Evolutionary conservation across 2,888 invertebrate genomes (phyloP).

Genomic region (Nudaria mundana): DNA sequence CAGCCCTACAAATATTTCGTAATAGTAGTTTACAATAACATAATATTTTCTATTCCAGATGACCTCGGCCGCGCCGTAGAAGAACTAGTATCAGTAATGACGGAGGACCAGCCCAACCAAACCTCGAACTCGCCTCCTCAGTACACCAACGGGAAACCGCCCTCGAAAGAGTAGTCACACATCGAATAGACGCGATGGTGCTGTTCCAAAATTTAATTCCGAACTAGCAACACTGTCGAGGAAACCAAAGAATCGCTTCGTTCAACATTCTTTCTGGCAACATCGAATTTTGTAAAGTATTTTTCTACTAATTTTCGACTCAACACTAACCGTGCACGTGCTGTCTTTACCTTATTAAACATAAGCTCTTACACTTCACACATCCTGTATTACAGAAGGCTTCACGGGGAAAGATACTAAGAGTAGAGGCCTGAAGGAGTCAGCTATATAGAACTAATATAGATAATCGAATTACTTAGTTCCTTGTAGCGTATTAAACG

Average conservation of each 20-base stretch:
- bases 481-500: slow-evolving; percentile 60
- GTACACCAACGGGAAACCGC: slow-evolving; percentile 73
- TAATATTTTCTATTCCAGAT: slow-evolving; percentile 74
- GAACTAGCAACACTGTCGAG: slow-evolving; percentile 67
- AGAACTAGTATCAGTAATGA: slow-evolving; percentile 94
- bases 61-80: slow-evolving; percentile 94
- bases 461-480: slow-evolving; percentile 44
- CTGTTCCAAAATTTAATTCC: slow-evolving; percentile 37
- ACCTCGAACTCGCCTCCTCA: slow-evolving; percentile 65
- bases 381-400: slow-evolving; percentile 52
- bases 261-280: slow-evolving; percentile 27
- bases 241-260: slow-evolving; percentile 43
- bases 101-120: slow-evolving; percentile 81
- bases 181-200: slow-evolving; percentile 43
- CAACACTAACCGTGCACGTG: slow-evolving; percentile 72
- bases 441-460: slow-evolving; percentile 48
- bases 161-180: slow-evolving; percentile 52
- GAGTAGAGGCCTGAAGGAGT: slow-evolving; percentile 44
- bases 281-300: slow-evolving; percentile 30
- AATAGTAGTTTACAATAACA: too few relatives aligned
- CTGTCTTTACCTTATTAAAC: slow-evolving; percentile 53
- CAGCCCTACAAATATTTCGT: too few relatives aligned
- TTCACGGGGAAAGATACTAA: slow-evolving; percentile 44
- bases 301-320: slow-evolving; percentile 74
- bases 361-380: slow-evolving; percentile 65